Conservation (phyloP, 2,797 vertebrate genomes). For the Choloepus didactylus region DNA sequence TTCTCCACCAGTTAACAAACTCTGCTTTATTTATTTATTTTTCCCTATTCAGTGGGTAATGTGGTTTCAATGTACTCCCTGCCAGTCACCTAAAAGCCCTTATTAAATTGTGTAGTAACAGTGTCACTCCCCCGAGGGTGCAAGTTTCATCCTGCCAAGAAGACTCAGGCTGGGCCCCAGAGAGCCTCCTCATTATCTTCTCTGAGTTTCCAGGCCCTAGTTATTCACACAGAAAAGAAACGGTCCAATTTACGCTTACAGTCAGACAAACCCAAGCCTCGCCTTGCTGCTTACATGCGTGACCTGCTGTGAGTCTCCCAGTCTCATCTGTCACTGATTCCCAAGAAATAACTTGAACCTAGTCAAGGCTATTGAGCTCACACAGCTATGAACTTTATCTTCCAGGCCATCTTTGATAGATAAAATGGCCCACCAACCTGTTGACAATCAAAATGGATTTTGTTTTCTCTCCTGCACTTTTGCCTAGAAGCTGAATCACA, state of each 20-base stretch:
- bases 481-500: not conserved
- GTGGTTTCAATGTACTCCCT: conserved; percentile 22
- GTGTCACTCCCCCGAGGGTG: not conserved
- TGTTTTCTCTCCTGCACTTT: conserved; percentile 35
- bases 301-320: not conserved
- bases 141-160: accelerated
- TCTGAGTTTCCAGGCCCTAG: not conserved
- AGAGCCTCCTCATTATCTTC: not conserved
- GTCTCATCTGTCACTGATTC: conserved; percentile 63
- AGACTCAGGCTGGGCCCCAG: not conserved
- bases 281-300: conserved; percentile 1
- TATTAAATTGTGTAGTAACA: not conserved
- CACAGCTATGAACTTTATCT: conserved; percentile 33
- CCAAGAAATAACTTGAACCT: not conserved
- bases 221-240: not conserved
- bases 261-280: not conserved
- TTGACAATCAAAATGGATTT: conserved; percentile 8
- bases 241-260: not conserved
- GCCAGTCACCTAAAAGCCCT: not conserved
- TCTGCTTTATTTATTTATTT: not conserved
- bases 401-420: conserved; percentile 59
- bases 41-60: not conserved
- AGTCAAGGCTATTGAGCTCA: not conserved
- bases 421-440: not conserved
- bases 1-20: conserved; percentile 51